These are phyloP conservation scores for Myotis vivesi DNA, from an alignment of 2,797 vertebrate genomes.

Conservation along the genomic window DNA sequence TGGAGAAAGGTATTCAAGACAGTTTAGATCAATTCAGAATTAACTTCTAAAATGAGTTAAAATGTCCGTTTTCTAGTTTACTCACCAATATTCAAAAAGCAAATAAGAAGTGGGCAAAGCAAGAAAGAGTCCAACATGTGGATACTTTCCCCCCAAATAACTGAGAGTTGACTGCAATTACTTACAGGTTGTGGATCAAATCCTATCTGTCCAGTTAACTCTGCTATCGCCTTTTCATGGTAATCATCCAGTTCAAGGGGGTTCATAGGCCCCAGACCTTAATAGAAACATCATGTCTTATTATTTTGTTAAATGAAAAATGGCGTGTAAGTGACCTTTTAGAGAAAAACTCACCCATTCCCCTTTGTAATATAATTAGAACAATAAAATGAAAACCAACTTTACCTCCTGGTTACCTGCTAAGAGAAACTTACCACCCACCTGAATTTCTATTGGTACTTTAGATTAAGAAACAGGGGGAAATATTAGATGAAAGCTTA, in stretches of 20 bases:
- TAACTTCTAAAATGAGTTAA: constrained; percentile 32
- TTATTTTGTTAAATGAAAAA: constrained; percentile 59
- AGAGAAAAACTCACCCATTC: constrained; percentile 16
- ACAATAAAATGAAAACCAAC: constrained; percentile 56
- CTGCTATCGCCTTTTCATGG: constrained; percentile 79
- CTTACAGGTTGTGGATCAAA: constrained; percentile 82
- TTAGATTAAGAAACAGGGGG: not conserved
- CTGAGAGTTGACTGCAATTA: constrained; percentile 49
- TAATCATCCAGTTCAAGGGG: constrained; percentile 84
- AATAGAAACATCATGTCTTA: constrained; percentile 71
- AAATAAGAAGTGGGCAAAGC: constrained; percentile 20
- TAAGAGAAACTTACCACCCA: not conserved
- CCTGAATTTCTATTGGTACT: constrained; percentile 3
- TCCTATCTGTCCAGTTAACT: constrained; percentile 74
- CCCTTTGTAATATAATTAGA: constrained; percentile 33
- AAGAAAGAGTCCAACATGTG: not conserved
- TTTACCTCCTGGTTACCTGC: not conserved
- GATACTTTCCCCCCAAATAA: not conserved
- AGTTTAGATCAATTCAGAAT: constrained; percentile 38
- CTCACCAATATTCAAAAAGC: not conserved
- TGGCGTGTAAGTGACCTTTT: constrained; percentile 4
- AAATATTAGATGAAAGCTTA: not conserved
- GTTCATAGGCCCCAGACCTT: constrained; percentile 84
- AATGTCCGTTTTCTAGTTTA: constrained; percentile 33
- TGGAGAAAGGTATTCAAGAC: not conserved